Evolutionary conservation across 2,888 invertebrate species (phyloP), one percentile per base, ranked within the genome.

Genomic region (Nomada goodeniana): DNA sequence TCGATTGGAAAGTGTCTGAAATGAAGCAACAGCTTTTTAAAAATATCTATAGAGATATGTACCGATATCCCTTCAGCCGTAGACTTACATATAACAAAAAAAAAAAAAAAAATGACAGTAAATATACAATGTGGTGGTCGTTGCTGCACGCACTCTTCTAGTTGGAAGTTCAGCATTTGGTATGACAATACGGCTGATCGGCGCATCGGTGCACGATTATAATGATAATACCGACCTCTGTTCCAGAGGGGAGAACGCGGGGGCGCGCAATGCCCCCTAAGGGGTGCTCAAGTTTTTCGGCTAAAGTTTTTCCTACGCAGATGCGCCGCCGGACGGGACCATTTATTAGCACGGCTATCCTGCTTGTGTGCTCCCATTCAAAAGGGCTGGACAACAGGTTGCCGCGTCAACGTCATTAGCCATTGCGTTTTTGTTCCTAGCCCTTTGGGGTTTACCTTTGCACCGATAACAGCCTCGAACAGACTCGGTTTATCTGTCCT

Each of bases 141-240:
- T 69, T 74, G 76, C 82, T 76, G 83, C 84, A 64, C 60, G 42
- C 64, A 70, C 68, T 80, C 60, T 44, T 59, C 61, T 59, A 73
- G 52, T 55, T 53, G 61, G 59, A 76, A 59, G 77, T 71, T 81
- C 81, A 91, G 91, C 93, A 93, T 93, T 93, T 93, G 93, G 93
- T 86, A 89, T 81, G 88, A 93, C 93, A 93, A 93, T 93, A 88
- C 91, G 81, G 89, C 91, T 92, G 92, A 92, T 93, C 92, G 92
- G 91, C 91, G 91, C 92, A 92, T 93, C 91, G 90, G 88, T 92
- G 90, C 91, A 86, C 89, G 91, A 93, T 93, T 93, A 92, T 92
- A 92, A 93, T 93, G 92, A 93, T 93, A 93, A 93, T 92, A 76
- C 82, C 73, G 83, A 77, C 83, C 83, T 79, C 78, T 75, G 83